Evolutionary conservation across 1,140 invertebrate species (phyloP), one percentile per base, ranked within the genome.

Genomic region (Lethrus apterus): DNA sequence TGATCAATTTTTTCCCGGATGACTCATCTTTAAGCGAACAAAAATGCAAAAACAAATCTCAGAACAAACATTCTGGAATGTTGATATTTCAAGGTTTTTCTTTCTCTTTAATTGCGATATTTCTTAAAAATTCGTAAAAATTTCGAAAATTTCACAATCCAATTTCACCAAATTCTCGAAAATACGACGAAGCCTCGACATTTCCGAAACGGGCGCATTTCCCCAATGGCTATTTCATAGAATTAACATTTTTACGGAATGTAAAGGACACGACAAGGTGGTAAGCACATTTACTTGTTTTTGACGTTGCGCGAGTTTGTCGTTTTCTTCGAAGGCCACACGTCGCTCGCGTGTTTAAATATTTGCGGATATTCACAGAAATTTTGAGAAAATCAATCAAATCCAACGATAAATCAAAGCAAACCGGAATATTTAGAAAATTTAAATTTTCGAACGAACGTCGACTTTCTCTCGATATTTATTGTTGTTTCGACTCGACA

Each of bases 261-360:
- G 17, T 38, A 38, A 11, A 38, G 17, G 35, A 38, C 35, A 19
- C 24, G 8, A n/a, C 35, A 38, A 38, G 35, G 35, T 38, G 18
- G 35, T 21, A 38, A 19, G 24, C 24, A 38, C 35, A 21, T 38
- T 38, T 38, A 38, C 35, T 38, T 19, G 24, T 33, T 2, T 8
- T 10, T 23, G 35, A 38, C 18, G 24, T 21, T 38, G 18, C 35
- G 2, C 18, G 17, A 21, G 19, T 38, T 38, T 19, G 35, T 19
- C 18, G 19, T 23, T 21, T 38, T 4, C 24, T 38, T 38, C 35
- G 10, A 33, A 13, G 18, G 10, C 18, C 1, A 38, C 20, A 13
- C n/a, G 14, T 13, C 17, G 18, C 18, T 9, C 17, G 19, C 20
- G 24, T 21, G 24, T 21, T n/a, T 13, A 15, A 5, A 19, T 17